Percentiles rank a stretch among this genome's conserved stretches.
Conservation (phyloP, 2,113 vertebrate genomes). For the Laticauda laticaudata region DNA sequence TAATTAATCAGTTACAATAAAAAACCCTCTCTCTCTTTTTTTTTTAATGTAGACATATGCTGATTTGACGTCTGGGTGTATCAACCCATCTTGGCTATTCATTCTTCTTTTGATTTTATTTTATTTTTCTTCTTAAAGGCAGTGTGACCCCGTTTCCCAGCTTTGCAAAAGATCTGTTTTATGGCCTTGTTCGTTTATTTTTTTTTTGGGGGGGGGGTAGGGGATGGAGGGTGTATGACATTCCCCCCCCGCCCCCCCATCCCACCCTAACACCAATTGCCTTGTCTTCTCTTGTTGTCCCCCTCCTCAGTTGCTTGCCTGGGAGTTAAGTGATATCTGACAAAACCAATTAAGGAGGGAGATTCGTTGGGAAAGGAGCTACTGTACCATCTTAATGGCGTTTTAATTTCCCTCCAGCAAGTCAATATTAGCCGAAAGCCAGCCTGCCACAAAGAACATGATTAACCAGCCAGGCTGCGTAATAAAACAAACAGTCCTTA, state of each 20-base stretch:
- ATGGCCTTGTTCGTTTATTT: conserved; percentile 67
- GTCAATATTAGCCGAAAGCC: conserved; percentile 71
- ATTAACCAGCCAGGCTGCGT: conserved; percentile 17
- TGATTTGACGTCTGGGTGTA: conserved; percentile 44
- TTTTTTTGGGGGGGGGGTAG: accelerated
- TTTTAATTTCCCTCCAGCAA: conserved; percentile 76
- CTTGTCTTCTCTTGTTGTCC: conserved; percentile 34
- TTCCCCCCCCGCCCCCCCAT: conserved; percentile 19
- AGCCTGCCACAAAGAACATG: conserved; percentile 11
- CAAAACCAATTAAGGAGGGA: conserved; percentile 72
- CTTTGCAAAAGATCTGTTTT: conserved; percentile 59
- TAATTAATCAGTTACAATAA: conserved; percentile 37
- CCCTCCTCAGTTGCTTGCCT: conserved; percentile 46
- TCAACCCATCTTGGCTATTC: conserved; percentile 35
- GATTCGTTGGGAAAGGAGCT: conserved; percentile 40
- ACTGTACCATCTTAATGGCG: conserved; percentile 70
- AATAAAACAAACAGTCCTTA: neutral
- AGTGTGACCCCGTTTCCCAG: conserved; percentile 34
- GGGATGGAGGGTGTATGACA: conserved; percentile 34
- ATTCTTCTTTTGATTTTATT: conserved; percentile 8
- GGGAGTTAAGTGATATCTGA: conserved; percentile 65
- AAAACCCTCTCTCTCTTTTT: neutral
- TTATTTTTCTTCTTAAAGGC: conserved; percentile 47
- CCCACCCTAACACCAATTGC: conserved; percentile 60
- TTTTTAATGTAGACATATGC: conserved; percentile 27